phyloP scores from a whole-genome alignment of 2,888 invertebrate genomes.

The Micropterix aruncella region DNA sequence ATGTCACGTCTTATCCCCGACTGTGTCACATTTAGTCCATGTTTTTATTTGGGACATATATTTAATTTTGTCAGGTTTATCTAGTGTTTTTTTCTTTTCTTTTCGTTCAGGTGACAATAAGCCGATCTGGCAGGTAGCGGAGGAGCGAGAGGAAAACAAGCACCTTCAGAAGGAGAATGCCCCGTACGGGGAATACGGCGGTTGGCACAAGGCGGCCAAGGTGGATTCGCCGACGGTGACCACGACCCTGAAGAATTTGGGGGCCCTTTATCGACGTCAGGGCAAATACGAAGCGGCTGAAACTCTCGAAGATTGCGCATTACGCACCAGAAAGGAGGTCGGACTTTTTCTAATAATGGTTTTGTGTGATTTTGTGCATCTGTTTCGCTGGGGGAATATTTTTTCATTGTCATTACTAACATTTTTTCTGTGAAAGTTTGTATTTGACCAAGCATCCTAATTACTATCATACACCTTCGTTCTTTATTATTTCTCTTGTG shows the following conservation, averaged over 20 bases:
- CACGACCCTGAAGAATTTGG: conserved; percentile 95
- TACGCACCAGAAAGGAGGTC: conserved; percentile 92
- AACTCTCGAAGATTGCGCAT: conserved; percentile 94
- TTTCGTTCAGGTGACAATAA: conserved; percentile 82
- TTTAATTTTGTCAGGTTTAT: conserved; percentile 5
- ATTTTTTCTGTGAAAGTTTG: too few relatives aligned
- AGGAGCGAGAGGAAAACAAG: conserved; percentile 96
- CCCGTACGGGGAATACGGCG: conserved; percentile 84
- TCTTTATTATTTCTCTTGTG: too few relatives aligned
- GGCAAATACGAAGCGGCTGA: conserved; percentile 99
- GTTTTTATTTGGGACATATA: conserved; percentile 13
- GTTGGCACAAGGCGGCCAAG: conserved; percentile 97
- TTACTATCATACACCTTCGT: too few relatives aligned
- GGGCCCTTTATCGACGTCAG: conserved; percentile 94
- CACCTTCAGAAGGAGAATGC: conserved; percentile 75
- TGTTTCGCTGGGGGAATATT: too few relatives aligned
- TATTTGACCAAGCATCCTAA: too few relatives aligned
- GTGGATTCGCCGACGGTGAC: conserved; percentile 96
- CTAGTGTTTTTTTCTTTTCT: conserved; percentile 11
- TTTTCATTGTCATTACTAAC: too few relatives aligned
- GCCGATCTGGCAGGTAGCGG: conserved; percentile 96
- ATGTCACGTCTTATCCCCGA: conserved; percentile 41
- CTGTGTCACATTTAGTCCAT: conserved; percentile 34
- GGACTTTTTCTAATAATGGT: too few relatives aligned
- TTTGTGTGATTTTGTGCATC: too few relatives aligned